Evolutionary conservation across 1,140 invertebrate genomes (phyloP).

Genomic region (Zaprionus kolodkinae): DNA sequence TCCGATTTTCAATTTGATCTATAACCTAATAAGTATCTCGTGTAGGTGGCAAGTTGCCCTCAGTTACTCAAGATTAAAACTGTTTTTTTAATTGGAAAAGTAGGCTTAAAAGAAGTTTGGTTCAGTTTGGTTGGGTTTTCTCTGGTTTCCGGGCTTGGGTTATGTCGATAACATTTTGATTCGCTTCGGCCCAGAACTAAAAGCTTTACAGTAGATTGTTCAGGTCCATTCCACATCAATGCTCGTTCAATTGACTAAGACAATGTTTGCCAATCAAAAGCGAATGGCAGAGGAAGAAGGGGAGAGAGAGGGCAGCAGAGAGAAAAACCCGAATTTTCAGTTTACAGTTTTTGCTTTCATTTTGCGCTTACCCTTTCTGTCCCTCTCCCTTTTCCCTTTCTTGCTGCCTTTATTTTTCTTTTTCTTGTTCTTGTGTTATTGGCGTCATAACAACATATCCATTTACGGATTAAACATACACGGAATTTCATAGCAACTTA

Average conservation of each 20-base stretch:
- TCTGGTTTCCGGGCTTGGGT: neutral
- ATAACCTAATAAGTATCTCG: no score
- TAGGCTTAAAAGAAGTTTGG: no score
- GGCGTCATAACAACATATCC: slow-evolving; percentile 68
- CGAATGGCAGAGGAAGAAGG: neutral
- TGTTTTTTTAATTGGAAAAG: no score
- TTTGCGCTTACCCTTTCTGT: no score
- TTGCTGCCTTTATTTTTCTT: neutral
- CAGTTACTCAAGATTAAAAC: no score
- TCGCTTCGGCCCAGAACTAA: neutral
- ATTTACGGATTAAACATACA: slow-evolving; percentile 79
- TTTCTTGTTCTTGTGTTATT: slow-evolving; percentile 13
- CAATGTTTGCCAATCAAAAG: slow-evolving; percentile 32
- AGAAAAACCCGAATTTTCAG: slow-evolving; percentile 24
- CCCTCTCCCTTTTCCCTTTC: neutral
- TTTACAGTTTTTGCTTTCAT: slow-evolving; percentile 16
- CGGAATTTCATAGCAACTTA: slow-evolving; percentile 69
- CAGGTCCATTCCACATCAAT: slow-evolving; percentile 26
- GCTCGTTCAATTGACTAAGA: slow-evolving; percentile 28
- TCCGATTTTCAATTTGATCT: neutral
- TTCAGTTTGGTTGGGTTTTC: slow-evolving; percentile 22
- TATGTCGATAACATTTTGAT: slow-evolving; percentile 8
- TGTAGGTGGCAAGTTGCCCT: no score
- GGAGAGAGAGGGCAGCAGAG: neutral
- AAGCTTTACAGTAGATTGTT: slow-evolving; percentile 18